phyloP scores from a whole-genome alignment of 2,797 vertebrate species.

The Clarias fuscus region DNA sequence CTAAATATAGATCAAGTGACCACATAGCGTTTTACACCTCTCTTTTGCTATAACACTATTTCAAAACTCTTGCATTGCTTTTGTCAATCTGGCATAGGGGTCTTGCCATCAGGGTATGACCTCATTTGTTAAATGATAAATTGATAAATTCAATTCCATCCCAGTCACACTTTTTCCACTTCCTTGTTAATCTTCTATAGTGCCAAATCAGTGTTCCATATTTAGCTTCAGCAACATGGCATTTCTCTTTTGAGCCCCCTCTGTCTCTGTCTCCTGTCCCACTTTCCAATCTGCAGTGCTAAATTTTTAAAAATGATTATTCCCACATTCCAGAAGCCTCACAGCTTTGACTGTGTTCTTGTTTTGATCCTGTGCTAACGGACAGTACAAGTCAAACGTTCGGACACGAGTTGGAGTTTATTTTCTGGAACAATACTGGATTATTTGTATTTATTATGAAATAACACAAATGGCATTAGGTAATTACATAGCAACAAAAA shows the following conservation, averaged over 20 bases:
- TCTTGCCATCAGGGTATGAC: slow-evolving; percentile 57
- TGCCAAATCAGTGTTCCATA: slow-evolving; percentile 71
- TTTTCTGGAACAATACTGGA: too few species aligned
- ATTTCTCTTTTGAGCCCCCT: slow-evolving; percentile 63
- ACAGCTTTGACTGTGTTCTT: slow-evolving; percentile 25
- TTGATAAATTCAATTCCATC: slow-evolving; percentile 55
- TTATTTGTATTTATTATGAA: too few species aligned
- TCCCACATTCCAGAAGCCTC: slow-evolving; percentile 45
- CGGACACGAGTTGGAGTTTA: too few species aligned
- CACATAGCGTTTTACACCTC: slow-evolving; percentile 48
- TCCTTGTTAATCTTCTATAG: slow-evolving; percentile 64
- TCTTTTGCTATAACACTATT: slow-evolving; percentile 39
- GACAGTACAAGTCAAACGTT: too few species aligned
- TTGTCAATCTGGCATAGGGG: slow-evolving; percentile 60
- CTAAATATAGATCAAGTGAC: slow-evolving; percentile 67
- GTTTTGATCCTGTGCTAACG: slow-evolving; percentile 31
- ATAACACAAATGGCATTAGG: too few species aligned
- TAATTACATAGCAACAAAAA: too few species aligned
- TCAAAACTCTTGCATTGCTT: slow-evolving; percentile 44
- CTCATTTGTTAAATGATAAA: slow-evolving; percentile 45
- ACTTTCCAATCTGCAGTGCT: slow-evolving; percentile 72
- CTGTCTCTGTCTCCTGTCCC: slow-evolving; percentile 64
- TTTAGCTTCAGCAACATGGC: slow-evolving; percentile 56
- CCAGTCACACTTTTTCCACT: slow-evolving; percentile 34
- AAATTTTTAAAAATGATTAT: slow-evolving; percentile 67